Base-by-base conservation (phyloP, 1,140 invertebrate genomes). In the Episyrphus balteatus region DNA sequence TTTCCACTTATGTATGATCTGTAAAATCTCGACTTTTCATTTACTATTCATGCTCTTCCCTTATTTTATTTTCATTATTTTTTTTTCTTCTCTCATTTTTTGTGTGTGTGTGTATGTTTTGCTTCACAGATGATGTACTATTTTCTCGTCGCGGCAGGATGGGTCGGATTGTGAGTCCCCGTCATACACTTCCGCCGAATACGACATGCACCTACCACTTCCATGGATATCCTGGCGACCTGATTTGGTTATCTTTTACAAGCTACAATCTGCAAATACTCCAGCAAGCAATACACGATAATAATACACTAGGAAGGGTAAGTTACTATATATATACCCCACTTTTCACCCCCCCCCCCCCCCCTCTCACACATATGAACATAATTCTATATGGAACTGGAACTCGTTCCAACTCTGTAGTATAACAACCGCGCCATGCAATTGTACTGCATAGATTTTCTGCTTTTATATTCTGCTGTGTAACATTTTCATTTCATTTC, bases 121-220 rank as follows among this genome's bases (percentile, higher is more conserved):
- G 9, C 12, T 44, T 39, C 46, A 10, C 56, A 68, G 66, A 68
- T 58, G 74, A 51, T 74, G 75, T 57, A 54, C 70, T 55, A 69
- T 75, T 63, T 69, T 73, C 52, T 62, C 68, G 73, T 42, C 68
- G 71, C 46, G 79, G 75, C 26, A 69, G 73, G 26, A 73, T 70
- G 65, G 86, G 86, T 2, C 68, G 74, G 43, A 68, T 92, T 21
- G 73, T 83, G 31, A 87, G 84, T 51, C 86, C 88, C 1, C 73
- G 83, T 41, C 88, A 92, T 68, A 87, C 87, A 15, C 69, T 92
- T 43, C 83, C 88, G 37, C 84, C 85, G 3, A 86, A 86, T 54
- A 88, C 86, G 32, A 90, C 84, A 11, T 92, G 88, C 69, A 84
- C 81, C 14, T 92, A 88, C 77, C 82, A 80, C 50, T 87, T 92